Evolutionary conservation across 2,113 vertebrate species (phyloP).

Genomic region (Stigmatopora nigra): DNA sequence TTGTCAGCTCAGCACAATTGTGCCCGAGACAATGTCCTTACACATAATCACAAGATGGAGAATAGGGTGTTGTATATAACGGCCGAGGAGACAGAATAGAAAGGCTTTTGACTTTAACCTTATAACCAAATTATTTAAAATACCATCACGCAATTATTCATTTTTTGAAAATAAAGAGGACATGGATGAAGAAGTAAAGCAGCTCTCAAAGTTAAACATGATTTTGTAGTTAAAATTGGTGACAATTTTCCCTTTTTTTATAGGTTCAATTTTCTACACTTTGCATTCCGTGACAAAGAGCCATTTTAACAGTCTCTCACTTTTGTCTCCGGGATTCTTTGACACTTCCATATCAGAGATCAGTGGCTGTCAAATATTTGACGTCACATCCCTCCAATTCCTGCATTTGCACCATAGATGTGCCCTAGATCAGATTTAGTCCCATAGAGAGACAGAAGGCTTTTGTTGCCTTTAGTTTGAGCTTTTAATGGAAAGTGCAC

Average conservation of each 20-base stretch:
- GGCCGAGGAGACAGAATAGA: background rate
- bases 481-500: conserved; percentile 23
- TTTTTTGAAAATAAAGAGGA: background rate
- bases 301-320: conserved; percentile 9
- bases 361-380: conserved; percentile 26
- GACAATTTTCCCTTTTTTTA: conserved; percentile 13
- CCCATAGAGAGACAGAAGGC: conserved; percentile 6
- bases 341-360: conserved; percentile 35
- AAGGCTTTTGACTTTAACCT: background rate
- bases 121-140: background rate
- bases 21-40: background rate
- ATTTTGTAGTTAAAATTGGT: conserved; percentile 1
- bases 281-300: conserved; percentile 2
- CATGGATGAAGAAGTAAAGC: background rate
- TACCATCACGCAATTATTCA: background rate
- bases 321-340: conserved; percentile 25
- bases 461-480: conserved; percentile 14
- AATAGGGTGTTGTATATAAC: background rate
- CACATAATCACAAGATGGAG: background rate
- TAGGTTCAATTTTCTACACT: background rate
- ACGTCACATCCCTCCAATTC: conserved; percentile 13
- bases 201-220: conserved; percentile 4
- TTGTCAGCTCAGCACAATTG: background rate
- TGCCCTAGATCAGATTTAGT: conserved; percentile 24
- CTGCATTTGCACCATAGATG: conserved; percentile 20